Evolutionary conservation across 30 jellyfish, hydroid and myxozoan genomes (phyloP), one percentile per base, ranked within the genome.

Genomic region (Sanderia malayensis): DNA sequence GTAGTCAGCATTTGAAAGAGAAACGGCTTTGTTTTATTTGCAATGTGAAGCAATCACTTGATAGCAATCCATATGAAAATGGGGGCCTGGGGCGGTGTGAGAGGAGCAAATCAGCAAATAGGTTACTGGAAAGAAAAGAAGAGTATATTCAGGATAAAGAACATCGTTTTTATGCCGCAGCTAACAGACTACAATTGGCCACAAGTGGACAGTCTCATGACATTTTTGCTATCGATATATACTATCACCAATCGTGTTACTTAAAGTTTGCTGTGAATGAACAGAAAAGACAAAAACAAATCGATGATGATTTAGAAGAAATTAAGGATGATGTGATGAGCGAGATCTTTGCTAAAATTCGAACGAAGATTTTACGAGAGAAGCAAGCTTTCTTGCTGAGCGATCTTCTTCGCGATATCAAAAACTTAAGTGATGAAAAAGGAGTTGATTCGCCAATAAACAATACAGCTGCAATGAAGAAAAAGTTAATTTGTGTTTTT

Each of bases 41-140:
- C 49, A 60, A 60, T 21, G 57, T 17, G 9, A 27, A 27, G 19
- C 19, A 55, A 7, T 3, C 18, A 7, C 23, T 22, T 17, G 73
- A 60, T 24, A 19, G 19, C 52, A 60, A 60, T 23, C 7, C 57
- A 3, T 25, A 17, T 19, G 23, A 60, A 2, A 55, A 60, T 3
- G 73, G 73, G 9, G 73, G 73, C 57, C 73, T 60, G 73, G 73
- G 73, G 23, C 13, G 73, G 23, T 60, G 73, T 23, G 23, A 3
- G 19, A 55, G 4, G 49, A 55, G 10, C 2, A 60, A 55, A 60
- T 7, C 73, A 17, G 73, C 73, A 7, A 7, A 60, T 2, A 27
- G 47, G 23, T 23, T 60, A 21, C 52, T 60, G 46, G 47, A 8
- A 10, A 6, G 49, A 9, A 60, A 34, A 22, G 73, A 60, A 6